A percentile compares a stretch with the other conserved stretches of the same genome.
phyloP scores from a whole-genome alignment of 2,888 invertebrate genomes.

The Ptycholaimellus sp. region DNA sequence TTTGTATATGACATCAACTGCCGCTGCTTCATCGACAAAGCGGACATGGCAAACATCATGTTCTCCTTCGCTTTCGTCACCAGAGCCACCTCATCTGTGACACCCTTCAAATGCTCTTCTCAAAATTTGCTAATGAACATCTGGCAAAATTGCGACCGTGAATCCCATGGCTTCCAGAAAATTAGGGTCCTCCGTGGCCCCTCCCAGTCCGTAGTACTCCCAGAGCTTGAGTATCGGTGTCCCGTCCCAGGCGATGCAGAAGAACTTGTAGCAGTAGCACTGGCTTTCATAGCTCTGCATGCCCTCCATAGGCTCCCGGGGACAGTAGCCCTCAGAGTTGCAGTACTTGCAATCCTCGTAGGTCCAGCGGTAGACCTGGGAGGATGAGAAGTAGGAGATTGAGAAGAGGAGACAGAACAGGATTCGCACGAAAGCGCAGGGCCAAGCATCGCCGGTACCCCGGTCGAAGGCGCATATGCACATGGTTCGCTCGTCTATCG shows the following conservation, averaged over 20 bases:
- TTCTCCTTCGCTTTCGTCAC: conserved; percentile 24
- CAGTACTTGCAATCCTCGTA: conserved; percentile 8
- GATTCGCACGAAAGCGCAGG: too few relatives aligned
- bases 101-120: too few relatives aligned
- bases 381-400: too few relatives aligned
- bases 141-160: too few relatives aligned
- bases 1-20: conserved; percentile 16
- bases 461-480: conserved; percentile 3
- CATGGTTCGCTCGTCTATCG: conserved; percentile 2
- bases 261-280: conserved; percentile 13
- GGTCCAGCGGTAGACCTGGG: conserved; percentile 8
- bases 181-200: conserved; percentile 15
- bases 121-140: too few relatives aligned
- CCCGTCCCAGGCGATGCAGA: conserved; percentile 17
- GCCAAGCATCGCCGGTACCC: conserved; percentile 13
- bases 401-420: too few relatives aligned
- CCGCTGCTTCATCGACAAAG: conserved; percentile 15
- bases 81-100: conserved; percentile 24
- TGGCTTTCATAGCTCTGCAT: neutral
- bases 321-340: conserved; percentile 9
- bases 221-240: conserved; percentile 9
- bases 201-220: conserved; percentile 17
- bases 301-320: conserved; percentile 4
- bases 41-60: conserved; percentile 22
- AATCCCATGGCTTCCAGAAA: conserved; percentile 23